Evolutionary conservation across 1,140 invertebrate genomes (phyloP), one percentile per base, ranked within the genome.

Genomic region (Meloidogyne hapla): DNA sequence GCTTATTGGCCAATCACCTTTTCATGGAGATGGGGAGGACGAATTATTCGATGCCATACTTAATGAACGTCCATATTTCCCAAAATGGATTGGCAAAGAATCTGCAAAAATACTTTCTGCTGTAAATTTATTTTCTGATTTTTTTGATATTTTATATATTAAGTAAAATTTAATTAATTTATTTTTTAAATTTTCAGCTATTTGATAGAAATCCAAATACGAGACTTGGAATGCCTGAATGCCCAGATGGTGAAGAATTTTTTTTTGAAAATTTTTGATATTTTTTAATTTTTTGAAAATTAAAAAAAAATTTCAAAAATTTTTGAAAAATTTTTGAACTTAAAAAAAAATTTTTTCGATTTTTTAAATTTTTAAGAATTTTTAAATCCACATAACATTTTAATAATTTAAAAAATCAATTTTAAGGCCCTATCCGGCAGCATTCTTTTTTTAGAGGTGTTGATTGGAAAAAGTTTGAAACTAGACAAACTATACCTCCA

Each of bases 161-260:
- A n/a, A n/a, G n/a, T n/a, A n/a, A n/a, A 33, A 77, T 56, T 28
- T 76, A 56, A n/a, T 65, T 75, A 2, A 18, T 18, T 63, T 64
- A n/a, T 42, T 61, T 21, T 63, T 40, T 26, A 12, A 13, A 26
- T 26, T 5, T 87, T 48, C 90, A 96, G 89, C 98, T 99, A 88
- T 97, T 99, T 92, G 98, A 95, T 42, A 98, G 99, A 89, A 96
- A 95, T 90, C 94, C 95, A 21, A 91, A 92, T 68, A 94, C 94
- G 83, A 91, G 96, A 81, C 90, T 99, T 69, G 96, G 96, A 69
- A 97, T 95, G 89, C 92, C 93, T 1, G 88, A 88, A 64, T 56
- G 28, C 28, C 23, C 45, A 45, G 38, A 56, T 56, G 48, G 48
- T 56, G 2, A 15, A 56, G 1, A 56, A n/a, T 56, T n/a, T 8